These are phyloP conservation scores for Epinotia demarniana DNA, from an alignment of 2,888 invertebrate genomes.

Conservation along the genomic window DNA sequence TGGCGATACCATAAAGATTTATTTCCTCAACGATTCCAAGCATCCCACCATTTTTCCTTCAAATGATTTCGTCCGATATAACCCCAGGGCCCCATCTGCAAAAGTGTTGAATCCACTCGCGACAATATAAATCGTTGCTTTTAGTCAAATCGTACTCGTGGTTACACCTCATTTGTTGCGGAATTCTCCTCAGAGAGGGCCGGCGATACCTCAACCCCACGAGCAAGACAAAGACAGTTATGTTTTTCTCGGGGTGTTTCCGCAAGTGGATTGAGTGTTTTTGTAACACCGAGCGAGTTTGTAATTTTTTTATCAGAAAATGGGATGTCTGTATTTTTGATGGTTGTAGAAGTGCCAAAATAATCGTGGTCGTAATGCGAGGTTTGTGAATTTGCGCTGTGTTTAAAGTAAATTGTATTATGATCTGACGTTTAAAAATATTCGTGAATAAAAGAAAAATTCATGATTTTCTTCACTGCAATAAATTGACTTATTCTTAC, in stretches of 20 bases:
- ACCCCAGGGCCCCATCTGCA: slow-evolving; percentile 41
- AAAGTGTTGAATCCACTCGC: slow-evolving; percentile 45
- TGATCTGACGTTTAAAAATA: background rate
- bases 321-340: slow-evolving; percentile 42
- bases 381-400: background rate
- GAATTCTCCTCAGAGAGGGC: slow-evolving; percentile 25
- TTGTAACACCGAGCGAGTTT: slow-evolving; percentile 36
- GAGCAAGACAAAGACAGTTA: slow-evolving; percentile 30
- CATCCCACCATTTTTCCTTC: slow-evolving; percentile 25
- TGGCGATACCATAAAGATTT: slow-evolving; percentile 25
- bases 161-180: slow-evolving; percentile 45
- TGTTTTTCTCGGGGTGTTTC: slow-evolving; percentile 43
- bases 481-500: background rate
- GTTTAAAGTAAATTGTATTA: background rate
- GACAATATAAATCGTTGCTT: slow-evolving; percentile 56
- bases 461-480: background rate
- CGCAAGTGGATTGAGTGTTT: slow-evolving; percentile 39
- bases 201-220: background rate
- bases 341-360: slow-evolving; percentile 25
- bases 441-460: background rate
- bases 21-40: background rate
- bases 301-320: slow-evolving; percentile 44
- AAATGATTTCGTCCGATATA: slow-evolving; percentile 29
- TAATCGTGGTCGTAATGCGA: background rate
- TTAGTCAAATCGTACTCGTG: slow-evolving; percentile 54